These are phyloP conservation scores for Brachionus rubens DNA, from an alignment of 1,140 invertebrate species.

Conservation along the genomic window DNA sequence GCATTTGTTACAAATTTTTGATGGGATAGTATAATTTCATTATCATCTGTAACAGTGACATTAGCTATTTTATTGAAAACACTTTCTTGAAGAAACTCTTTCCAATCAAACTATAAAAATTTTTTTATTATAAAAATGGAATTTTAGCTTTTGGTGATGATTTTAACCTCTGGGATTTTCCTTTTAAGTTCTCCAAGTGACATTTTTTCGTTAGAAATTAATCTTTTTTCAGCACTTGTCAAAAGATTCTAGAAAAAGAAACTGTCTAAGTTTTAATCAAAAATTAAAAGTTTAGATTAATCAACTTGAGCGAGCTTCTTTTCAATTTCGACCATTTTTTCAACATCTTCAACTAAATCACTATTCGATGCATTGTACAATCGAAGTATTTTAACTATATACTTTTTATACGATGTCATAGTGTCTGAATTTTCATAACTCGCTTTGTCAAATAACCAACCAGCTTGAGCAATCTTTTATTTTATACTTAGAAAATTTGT, in stretches of 20 bases:
- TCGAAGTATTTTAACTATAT: conserved; percentile 5
- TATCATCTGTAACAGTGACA: neutral
- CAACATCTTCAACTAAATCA: conserved; percentile 14
- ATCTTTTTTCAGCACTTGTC: conserved; percentile 24
- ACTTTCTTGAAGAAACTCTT: neutral
- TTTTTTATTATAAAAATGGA: no score
- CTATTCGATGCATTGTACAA: neutral
- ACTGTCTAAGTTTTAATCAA: neutral
- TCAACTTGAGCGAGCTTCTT: neutral
- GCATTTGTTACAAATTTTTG: conserved; percentile 1
- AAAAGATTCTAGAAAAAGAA: conserved; percentile 29
- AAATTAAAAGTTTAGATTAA: neutral
- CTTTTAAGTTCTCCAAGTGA: neutral
- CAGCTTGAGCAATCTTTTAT: conserved; percentile 8
- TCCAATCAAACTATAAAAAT: conserved; percentile 29
- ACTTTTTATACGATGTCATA: conserved; percentile 7
- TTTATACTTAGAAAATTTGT: neutral
- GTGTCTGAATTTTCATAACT: conserved; percentile 20
- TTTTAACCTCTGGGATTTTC: conserved; percentile 2
- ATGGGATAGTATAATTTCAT: neutral
- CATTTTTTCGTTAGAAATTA: neutral
- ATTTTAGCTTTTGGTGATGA: neutral
- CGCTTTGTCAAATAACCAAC: conserved; percentile 25
- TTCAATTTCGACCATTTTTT: conserved; percentile 42
- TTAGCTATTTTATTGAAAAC: neutral